A percentile compares a stretch with the other conserved stretches of the same genome.
Conservation (phyloP, 2,888 invertebrate species). For the Apamea epomidion region DNA sequence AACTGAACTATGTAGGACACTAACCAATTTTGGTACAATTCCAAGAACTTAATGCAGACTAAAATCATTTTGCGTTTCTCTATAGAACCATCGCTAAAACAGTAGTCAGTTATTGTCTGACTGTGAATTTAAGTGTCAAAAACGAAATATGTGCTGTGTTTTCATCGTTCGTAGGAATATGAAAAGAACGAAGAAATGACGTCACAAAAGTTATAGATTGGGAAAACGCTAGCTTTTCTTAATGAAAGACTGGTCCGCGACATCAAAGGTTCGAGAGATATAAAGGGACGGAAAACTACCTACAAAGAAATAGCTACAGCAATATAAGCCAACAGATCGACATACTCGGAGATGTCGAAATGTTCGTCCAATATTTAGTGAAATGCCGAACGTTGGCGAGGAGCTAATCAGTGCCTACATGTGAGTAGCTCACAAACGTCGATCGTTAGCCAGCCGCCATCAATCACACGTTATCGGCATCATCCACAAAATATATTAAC, state of each 20-base stretch:
- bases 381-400: conserved; percentile 51
- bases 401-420: conserved; percentile 62
- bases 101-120: conserved; percentile 18
- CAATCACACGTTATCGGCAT: conserved; percentile 88
- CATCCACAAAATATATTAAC: conserved; percentile 84
- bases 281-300: conserved; percentile 21
- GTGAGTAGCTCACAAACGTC: conserved; percentile 61
- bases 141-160: conserved; percentile 15
- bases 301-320: conserved; percentile 1
- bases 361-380: conserved; percentile 33
- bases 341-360: conserved; percentile 17
- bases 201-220: conserved; percentile 20
- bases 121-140: conserved; percentile 20
- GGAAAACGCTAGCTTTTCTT: conserved; percentile 13
- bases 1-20: conserved; percentile 68
- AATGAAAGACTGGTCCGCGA: conserved; percentile 42
- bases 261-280: conserved; percentile 41
- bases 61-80: conserved; percentile 64
- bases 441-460: conserved; percentile 82
- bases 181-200: conserved; percentile 34
- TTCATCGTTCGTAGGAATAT: conserved; percentile 2
- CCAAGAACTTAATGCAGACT: conserved; percentile 66
- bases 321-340: conserved; percentile 32
- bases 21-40: conserved; percentile 73
- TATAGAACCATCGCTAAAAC: conserved; percentile 51